Evolutionary conservation across 2,113 vertebrate genomes (phyloP).

Genomic region (Thunnus thynnus): DNA sequence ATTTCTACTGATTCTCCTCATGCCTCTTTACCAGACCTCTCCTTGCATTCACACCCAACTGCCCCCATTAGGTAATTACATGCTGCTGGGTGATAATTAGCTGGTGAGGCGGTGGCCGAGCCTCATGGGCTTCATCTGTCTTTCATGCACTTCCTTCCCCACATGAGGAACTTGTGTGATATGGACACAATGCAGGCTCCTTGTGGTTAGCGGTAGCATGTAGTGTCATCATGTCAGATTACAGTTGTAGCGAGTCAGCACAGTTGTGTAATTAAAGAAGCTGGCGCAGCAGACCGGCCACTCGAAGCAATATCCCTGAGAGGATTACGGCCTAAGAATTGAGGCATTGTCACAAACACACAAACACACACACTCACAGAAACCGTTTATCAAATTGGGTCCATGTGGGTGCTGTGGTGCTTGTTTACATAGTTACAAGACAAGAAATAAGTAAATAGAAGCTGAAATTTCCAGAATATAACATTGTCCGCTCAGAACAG

Average conservation of each 20-base stretch:
- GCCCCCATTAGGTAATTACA: slow-evolving; percentile 59
- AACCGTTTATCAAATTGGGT: slow-evolving; percentile 36
- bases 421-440: slow-evolving; percentile 44
- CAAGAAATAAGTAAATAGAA: slow-evolving; percentile 30
- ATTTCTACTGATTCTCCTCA: background rate
- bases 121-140: slow-evolving; percentile 49
- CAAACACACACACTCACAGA: background rate
- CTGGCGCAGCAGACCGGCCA: slow-evolving; percentile 63
- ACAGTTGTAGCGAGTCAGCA: slow-evolving; percentile 69
- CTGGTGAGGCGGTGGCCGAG: slow-evolving; percentile 36
- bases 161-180: slow-evolving; percentile 19
- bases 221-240: slow-evolving; percentile 73
- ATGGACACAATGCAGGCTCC: background rate
- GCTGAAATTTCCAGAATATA: slow-evolving; percentile 15
- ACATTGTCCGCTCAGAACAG: background rate
- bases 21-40: slow-evolving; percentile 17
- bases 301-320: slow-evolving; percentile 71
- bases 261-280: slow-evolving; percentile 81
- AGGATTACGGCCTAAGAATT: slow-evolving; percentile 72
- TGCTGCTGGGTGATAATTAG: slow-evolving; percentile 63
- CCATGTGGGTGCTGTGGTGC: background rate
- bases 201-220: slow-evolving; percentile 56
- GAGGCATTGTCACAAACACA: slow-evolving; percentile 60
- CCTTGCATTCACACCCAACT: slow-evolving; percentile 31
- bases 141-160: background rate